Conservation (phyloP, 2,888 invertebrate genomes). For the Steinernema scapterisci region DNA sequence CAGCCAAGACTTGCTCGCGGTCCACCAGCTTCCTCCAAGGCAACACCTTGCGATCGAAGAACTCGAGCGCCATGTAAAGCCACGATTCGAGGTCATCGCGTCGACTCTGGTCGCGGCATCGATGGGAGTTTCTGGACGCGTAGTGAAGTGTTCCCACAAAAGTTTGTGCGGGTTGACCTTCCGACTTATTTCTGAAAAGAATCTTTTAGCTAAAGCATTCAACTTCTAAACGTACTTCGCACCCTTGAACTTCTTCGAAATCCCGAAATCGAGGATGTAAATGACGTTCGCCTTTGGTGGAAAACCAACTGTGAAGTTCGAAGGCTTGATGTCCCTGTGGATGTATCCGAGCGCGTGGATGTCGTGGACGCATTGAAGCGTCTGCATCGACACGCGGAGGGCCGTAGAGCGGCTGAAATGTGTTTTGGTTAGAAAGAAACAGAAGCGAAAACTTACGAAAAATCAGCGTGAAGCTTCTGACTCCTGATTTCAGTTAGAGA, state of each 20-base stretch:
- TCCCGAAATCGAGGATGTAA: constrained; percentile 13
- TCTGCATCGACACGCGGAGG: constrained; percentile 5
- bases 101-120: not conserved
- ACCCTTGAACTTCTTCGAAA: not conserved
- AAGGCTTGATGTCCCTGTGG: constrained; percentile 19
- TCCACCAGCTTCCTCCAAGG: constrained; percentile 17
- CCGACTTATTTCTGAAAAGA: not conserved
- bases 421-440: not conserved
- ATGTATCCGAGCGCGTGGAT: constrained; percentile 12
- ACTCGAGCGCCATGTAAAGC: constrained; percentile 5
- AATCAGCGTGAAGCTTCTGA: not conserved
- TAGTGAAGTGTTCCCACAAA: not conserved
- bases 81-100: constrained; percentile 11
- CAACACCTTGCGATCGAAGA: not conserved
- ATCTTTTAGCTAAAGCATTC: too few relatives aligned
- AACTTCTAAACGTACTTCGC: too few relatives aligned
- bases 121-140: constrained; percentile 1
- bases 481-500: not conserved
- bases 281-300: not conserved
- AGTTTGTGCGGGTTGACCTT: too few relatives aligned
- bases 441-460: not conserved
- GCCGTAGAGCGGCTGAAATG: constrained; percentile 1
- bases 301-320: not conserved
- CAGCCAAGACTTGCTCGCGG: not conserved
- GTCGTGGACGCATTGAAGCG: not conserved